These are phyloP conservation scores for Typhlomys cinereus DNA, from an alignment of 2,113 vertebrate species.

Conservation along the genomic window DNA sequence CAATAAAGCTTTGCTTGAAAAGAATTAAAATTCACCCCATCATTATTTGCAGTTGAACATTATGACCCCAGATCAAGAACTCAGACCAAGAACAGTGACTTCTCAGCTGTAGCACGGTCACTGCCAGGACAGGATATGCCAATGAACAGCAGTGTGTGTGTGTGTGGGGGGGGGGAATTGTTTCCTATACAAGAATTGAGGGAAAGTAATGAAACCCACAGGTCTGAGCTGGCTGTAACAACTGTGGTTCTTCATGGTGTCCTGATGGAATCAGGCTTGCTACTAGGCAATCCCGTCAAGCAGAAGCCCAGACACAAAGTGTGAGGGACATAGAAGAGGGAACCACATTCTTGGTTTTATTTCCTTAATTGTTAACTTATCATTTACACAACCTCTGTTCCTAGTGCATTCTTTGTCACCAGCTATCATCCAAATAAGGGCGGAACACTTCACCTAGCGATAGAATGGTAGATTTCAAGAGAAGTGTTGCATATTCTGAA, in stretches of 20 bases:
- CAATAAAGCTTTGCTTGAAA: constrained; percentile 66
- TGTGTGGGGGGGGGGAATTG: no score
- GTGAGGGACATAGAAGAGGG: background rate
- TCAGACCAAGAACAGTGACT: constrained; percentile 42
- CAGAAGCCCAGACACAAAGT: constrained; percentile 12
- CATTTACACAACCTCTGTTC: constrained; percentile 55
- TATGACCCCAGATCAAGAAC: constrained; percentile 61
- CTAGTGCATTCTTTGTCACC: constrained; percentile 63
- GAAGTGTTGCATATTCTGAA: constrained; percentile 37
- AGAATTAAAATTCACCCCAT: constrained; percentile 60
- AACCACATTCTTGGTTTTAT: constrained; percentile 41
- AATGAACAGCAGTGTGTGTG: constrained; percentile 46
- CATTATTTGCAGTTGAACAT: constrained; percentile 57
- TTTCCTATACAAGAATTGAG: constrained; percentile 49
- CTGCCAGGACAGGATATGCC: constrained; percentile 13
- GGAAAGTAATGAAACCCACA: background rate
- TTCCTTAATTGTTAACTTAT: constrained; percentile 62
- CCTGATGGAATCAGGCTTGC: background rate
- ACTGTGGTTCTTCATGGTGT: constrained; percentile 1
- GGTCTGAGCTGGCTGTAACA: constrained; percentile 43
- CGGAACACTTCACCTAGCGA: constrained; percentile 38
- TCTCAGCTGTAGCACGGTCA: constrained; percentile 46
- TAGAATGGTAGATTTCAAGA: constrained; percentile 34
- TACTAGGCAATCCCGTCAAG: background rate
- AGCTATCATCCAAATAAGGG: constrained; percentile 50